phyloP scores from a whole-genome alignment of 2,797 vertebrate genomes.

The Catamblyrhynchus diadema region DNA sequence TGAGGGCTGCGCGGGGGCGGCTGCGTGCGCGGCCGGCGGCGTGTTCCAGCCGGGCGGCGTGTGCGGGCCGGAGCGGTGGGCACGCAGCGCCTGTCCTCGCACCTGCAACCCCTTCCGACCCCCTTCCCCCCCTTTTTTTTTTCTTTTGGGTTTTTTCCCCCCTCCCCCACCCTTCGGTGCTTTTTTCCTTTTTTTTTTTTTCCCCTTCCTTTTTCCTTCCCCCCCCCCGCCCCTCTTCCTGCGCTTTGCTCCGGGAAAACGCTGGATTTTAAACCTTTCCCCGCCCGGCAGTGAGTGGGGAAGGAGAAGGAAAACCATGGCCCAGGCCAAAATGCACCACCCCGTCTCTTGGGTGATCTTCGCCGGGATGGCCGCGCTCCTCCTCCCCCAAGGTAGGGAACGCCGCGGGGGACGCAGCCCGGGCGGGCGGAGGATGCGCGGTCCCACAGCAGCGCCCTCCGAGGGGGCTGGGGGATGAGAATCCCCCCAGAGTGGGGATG shows the following conservation, averaged over 20 bases:
- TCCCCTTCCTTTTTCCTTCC: not conserved
- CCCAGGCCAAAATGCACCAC: slow-evolving; percentile 71
- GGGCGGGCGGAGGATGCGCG: not conserved
- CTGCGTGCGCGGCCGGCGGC: slow-evolving; percentile 52
- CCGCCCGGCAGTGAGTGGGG: slow-evolving; percentile 13
- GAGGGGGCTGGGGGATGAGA: not conserved
- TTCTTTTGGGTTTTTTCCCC: not conserved
- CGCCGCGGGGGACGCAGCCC: not conserved
- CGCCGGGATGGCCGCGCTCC: slow-evolving; percentile 74
- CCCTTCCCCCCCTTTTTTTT: not conserved
- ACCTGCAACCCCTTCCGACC: not conserved
- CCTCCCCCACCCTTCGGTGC: not conserved
- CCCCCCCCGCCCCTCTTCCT: slow-evolving; percentile 5
- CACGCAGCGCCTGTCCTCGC: slow-evolving; percentile 6
- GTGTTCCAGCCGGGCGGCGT: not conserved
- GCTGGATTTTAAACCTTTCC: slow-evolving; percentile 68
- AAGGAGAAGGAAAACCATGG: slow-evolving; percentile 46
- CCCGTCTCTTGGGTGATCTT: slow-evolving; percentile 75
- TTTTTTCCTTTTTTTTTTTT: not conserved
- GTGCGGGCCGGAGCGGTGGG: slow-evolving; percentile 27
- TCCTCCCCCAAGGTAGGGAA: slow-evolving; percentile 77
- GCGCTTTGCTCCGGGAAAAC: slow-evolving; percentile 68
- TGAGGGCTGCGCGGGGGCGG: slow-evolving; percentile 70
- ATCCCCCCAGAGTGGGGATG: not conserved
- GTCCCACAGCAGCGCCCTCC: not conserved